A percentile compares a stretch with the other conserved stretches of the same genome.
phyloP scores from a whole-genome alignment of 2,113 vertebrate species.

The Catharus fuscescens region DNA sequence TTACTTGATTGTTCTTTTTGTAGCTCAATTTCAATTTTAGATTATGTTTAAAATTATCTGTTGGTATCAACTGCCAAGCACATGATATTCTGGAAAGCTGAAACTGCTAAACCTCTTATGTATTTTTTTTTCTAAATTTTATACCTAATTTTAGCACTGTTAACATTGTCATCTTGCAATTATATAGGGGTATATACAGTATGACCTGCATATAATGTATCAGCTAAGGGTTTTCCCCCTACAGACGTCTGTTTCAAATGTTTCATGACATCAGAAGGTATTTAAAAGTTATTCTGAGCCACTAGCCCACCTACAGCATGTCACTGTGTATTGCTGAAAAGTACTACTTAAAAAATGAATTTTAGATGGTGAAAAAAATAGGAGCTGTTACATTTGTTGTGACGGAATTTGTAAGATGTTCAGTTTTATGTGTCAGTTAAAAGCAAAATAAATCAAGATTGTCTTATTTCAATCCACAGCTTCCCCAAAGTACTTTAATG shows the following conservation, averaged over 20 bases:
- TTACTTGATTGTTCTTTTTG: constrained; percentile 45
- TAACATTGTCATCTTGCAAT: constrained; percentile 48
- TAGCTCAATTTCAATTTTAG: constrained; percentile 43
- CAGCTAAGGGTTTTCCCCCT: constrained; percentile 73
- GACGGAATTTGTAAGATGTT: constrained; percentile 30
- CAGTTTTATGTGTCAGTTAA: not conserved
- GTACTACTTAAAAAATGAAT: constrained; percentile 8
- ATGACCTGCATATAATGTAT: constrained; percentile 71
- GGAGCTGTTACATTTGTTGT: constrained; percentile 37
- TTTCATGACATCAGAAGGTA: constrained; percentile 50
- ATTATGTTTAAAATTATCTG: constrained; percentile 40
- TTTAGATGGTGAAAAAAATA: not conserved
- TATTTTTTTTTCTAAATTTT: not conserved
- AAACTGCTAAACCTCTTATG: constrained; percentile 3
- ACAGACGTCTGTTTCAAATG: constrained; percentile 73
- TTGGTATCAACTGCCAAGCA: constrained; percentile 30
- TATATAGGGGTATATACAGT: constrained; percentile 56
- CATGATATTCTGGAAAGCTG: constrained; percentile 47
- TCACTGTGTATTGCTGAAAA: constrained; percentile 47
- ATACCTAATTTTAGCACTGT: constrained; percentile 51
- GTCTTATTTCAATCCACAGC: constrained; percentile 7
- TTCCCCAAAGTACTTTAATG: constrained; percentile 1
- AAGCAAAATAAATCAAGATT: not conserved
- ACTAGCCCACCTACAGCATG: constrained; percentile 56
- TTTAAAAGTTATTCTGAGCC: constrained; percentile 60